Conservation (phyloP, 2,797 vertebrate genomes). For the Halcyon chelicuti region DNA sequence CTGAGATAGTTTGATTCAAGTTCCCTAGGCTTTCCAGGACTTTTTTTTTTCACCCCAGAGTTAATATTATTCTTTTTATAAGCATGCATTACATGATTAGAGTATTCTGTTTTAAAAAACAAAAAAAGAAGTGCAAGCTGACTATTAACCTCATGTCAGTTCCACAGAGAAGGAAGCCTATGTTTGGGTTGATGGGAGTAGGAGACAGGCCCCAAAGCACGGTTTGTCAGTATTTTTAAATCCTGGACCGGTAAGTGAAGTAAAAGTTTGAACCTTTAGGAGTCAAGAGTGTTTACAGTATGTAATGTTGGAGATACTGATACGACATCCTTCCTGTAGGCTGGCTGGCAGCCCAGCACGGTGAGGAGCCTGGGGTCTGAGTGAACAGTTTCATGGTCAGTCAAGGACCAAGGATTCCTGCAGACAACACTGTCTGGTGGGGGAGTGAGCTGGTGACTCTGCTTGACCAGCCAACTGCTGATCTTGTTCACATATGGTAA, state of each 20-base stretch:
- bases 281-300: background rate
- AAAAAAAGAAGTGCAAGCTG: background rate
- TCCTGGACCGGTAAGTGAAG: rapidly evolving
- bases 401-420: background rate
- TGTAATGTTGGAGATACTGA: background rate
- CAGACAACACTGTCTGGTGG: rapidly evolving
- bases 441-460: background rate
- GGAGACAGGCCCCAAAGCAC: background rate
- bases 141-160: background rate
- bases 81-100: background rate
- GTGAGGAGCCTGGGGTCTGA: background rate
- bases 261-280: background rate
- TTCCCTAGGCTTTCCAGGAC: background rate
- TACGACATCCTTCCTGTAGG: background rate
- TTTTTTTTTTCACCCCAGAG: background rate
- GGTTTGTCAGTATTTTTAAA: background rate
- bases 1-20: background rate
- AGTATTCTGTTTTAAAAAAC: background rate
- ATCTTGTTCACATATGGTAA: background rate
- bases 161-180: background rate
- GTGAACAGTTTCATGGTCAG: background rate
- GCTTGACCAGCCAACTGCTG: background rate
- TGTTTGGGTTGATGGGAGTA: background rate
- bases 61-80: background rate
- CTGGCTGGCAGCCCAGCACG: background rate